Evolutionary conservation across 2,113 vertebrate genomes (phyloP).

Genomic region (Pygoscelis adeliae): DNA sequence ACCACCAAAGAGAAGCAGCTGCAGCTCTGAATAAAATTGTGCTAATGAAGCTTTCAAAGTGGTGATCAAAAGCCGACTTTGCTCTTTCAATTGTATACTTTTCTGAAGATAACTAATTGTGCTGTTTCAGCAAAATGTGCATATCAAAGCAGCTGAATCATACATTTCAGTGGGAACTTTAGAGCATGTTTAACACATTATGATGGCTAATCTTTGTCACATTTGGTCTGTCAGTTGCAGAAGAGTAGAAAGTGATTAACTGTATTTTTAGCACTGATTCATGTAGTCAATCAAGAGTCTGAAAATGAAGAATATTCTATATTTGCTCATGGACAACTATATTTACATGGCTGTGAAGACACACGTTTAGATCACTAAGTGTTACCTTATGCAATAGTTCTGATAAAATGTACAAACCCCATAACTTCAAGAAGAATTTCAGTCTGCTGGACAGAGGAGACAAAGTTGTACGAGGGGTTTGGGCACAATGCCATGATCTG

Average conservation of each 20-base stretch:
- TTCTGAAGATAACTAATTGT: conserved; percentile 64
- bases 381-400: background rate
- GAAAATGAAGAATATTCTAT: background rate
- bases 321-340: background rate
- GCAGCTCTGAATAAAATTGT: conserved; percentile 59
- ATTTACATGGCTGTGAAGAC: background rate
- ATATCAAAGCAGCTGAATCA: conserved; percentile 64
- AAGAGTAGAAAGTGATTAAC: conserved; percentile 49
- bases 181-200: background rate
- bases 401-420: background rate
- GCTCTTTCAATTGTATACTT: conserved; percentile 61
- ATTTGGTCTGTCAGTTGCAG: conserved; percentile 29
- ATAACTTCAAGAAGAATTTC: background rate
- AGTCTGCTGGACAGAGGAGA: background rate
- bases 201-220: conserved; percentile 21
- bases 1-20: conserved; percentile 62
- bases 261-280: conserved; percentile 52
- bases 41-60: conserved; percentile 71
- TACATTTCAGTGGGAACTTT: conserved; percentile 24
- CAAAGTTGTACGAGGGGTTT: background rate
- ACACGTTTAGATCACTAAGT: background rate
- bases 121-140: conserved; percentile 68
- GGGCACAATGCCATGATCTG: background rate
- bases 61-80: conserved; percentile 66
- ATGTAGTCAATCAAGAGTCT: background rate